phyloP scores from a whole-genome alignment of 2,113 vertebrate genomes.

The Corynorhinus townsendii region DNA sequence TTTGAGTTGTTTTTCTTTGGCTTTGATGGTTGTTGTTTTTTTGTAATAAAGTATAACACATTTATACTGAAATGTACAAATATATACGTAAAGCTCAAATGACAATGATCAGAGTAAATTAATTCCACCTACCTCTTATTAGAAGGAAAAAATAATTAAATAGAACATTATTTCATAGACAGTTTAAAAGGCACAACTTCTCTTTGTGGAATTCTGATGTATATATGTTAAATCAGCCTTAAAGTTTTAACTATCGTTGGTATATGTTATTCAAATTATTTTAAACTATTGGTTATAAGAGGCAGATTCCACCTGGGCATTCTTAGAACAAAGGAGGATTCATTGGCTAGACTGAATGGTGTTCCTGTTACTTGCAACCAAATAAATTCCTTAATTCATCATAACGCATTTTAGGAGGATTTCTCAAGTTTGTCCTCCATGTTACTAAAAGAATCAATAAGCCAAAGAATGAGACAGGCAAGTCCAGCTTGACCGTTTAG shows the following conservation, averaged over 20 bases:
- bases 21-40: not conserved
- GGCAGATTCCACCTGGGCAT: not conserved
- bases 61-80: not conserved
- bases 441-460: not conserved
- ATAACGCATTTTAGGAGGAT: not conserved
- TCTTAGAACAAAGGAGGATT: not conserved
- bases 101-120: not conserved
- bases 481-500: not conserved
- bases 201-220: not conserved
- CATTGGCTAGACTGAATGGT: not conserved
- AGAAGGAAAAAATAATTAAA: not conserved
- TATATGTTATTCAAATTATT: not conserved
- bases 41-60: not conserved
- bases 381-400: not conserved
- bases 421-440: not conserved
- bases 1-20: not conserved
- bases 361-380: not conserved
- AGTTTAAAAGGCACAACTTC: not conserved
- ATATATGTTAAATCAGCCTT: not conserved
- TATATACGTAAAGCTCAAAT: not conserved
- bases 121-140: not conserved
- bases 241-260: not conserved
- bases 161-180: not conserved
- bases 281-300: not conserved
- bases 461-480: not conserved